Percentiles rank a stretch among this genome's conserved stretches.
phyloP scores from a whole-genome alignment of 2,888 invertebrate genomes.

The Folsomia manolachei region DNA sequence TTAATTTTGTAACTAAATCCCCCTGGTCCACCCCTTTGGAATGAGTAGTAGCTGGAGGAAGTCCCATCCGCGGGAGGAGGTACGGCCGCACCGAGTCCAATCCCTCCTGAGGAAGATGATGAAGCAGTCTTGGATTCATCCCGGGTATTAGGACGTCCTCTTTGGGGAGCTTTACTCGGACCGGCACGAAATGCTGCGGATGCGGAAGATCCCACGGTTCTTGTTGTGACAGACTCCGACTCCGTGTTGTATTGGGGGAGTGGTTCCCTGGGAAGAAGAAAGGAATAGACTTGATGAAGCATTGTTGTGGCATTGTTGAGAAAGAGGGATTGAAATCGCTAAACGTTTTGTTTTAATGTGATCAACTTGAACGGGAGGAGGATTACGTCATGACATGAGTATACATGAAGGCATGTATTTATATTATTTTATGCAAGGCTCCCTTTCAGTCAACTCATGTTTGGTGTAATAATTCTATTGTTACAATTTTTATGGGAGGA shows the following conservation, averaged over 20 bases:
- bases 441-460: not conserved
- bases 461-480: not conserved
- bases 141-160: not conserved
- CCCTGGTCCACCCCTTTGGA: slow-evolving; percentile 50
- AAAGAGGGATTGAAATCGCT: not conserved
- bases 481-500: not conserved
- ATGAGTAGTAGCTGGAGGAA: slow-evolving; percentile 61
- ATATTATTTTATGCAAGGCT: not conserved
- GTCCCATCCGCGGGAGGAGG: slow-evolving; percentile 1
- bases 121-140: not conserved
- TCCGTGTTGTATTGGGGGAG: slow-evolving; percentile 49
- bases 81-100: not conserved
- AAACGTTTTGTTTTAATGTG: too few species aligned
- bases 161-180: slow-evolving; percentile 37
- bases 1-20: slow-evolving; percentile 50
- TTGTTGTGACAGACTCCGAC: slow-evolving; percentile 45
- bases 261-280: slow-evolving; percentile 43
- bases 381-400: not conserved
- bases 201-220: not conserved
- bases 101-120: slow-evolving; percentile 20
- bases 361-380: not conserved
- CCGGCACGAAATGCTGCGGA: slow-evolving; percentile 43
- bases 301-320: not conserved
- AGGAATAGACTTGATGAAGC: too few species aligned
- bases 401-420: not conserved